Base-by-base conservation (phyloP, 2,888 invertebrate species). In the Ormyrus thymus region DNA sequence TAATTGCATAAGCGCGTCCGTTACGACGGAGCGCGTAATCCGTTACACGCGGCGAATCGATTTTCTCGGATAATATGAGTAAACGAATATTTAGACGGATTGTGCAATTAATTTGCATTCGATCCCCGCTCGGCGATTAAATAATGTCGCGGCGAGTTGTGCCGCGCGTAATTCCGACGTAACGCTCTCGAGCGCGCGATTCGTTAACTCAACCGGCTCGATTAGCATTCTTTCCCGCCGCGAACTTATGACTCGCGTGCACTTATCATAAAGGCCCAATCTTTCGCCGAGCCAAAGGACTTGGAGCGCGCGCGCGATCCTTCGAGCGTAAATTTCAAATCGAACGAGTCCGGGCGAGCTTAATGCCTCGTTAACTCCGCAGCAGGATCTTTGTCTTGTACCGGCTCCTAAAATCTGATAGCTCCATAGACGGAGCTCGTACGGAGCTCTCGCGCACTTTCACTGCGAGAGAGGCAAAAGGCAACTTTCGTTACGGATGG, bases 51-150 rank as follows among this genome's bases (percentile, higher is more conserved):
- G n/a, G 8, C 29, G n/a, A 43, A 55, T 68, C 45, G 56, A 9
- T 69, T 29, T 29, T 5, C 4, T 46, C 45, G 15, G 5, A 59
- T 29, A 29, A 29, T 9, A 29, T 15, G 43, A 29, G 55, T 61
- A 51, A 51, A 43, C 45, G 59, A 29, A 61, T 61, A 15, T 43
- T 59, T 59, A 58, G 45, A 59, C 59, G 6, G 62, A 72, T 76
- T 76, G 45, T 43, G 29, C 56, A 76, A 76, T 69, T 64, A 73
- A 10, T 76, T 62, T 62, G 5, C 55, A 56, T 29, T 29, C 29
- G 2, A 58, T 29, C 29, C 13, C 64, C 46, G 53, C 10, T 29
- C 0, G 13, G 50, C 29, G 51, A 56, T 58, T 58, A 58, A 58
- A 58, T 76, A 51, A 69, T 45, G 43, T 13, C 29, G 2, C 29